Evolutionary conservation across 2,797 vertebrate genomes (phyloP), one percentile per base, ranked within the genome.

Genomic region (Mareca penelope): DNA sequence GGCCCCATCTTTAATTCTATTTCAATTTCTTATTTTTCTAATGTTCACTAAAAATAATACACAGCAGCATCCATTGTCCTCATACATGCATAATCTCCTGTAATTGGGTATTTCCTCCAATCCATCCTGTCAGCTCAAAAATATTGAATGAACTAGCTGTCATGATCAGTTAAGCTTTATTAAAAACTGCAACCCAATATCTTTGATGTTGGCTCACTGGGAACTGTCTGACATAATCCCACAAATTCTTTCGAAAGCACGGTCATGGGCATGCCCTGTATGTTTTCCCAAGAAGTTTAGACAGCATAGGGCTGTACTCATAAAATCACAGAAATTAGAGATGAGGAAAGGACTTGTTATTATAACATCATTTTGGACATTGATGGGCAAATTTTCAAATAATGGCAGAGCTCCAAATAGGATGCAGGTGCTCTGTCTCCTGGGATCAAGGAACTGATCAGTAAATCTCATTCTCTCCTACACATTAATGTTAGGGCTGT

Each of bases 181-280:
- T 79, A 29, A 92, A 93, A 89, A 23, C 93, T 29, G 88, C 79
- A 94, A 93, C 53, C 61, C 40, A 80, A 85, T 18, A 33, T n/a
- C 91, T 91, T 93, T 94, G 91, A 95, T 95, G 77, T 40, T 52
- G 60, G 82, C 87, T 94, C 46, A 12, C 88, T 92, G 83, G 90
- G 85, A 93, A 84, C 91, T 56, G 77, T 71, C 93, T 83, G 22
- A 94, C 91, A 90, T 81, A 96, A 95, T 95, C 95, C 94, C 77
- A 11, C 80, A 87, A 91, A 96, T 95, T 80, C 91, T 89, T 90
- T 91, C 15, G 10, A 80, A 90, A 91, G 88, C 70, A 65, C 6
- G 10, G 85, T 73, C 85, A 1, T 46, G 86, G 88, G 59, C 69
- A 4, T 88, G 90, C 77, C 91, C 90, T 78, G 80, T 72, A 26